Conservation (phyloP, 2,888 invertebrate genomes). For the Oxystoma pomonae region DNA sequence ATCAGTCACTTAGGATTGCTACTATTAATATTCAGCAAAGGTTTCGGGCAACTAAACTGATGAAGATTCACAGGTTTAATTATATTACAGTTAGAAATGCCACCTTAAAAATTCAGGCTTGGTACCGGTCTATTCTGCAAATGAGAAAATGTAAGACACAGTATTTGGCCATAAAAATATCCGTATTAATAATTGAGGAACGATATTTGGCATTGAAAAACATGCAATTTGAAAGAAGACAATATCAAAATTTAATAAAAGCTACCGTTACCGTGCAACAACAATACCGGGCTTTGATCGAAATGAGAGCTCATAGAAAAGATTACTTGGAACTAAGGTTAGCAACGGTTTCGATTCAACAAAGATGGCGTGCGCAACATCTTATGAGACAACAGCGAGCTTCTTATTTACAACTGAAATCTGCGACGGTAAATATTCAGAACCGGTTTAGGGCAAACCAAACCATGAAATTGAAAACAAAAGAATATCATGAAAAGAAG, state of each 20-base stretch:
- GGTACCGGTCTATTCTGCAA: conserved; percentile 19
- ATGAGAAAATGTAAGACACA: conserved; percentile 21
- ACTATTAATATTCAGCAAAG: conserved; percentile 21
- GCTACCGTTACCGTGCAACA: conserved; percentile 25
- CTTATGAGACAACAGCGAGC: conserved; percentile 37
- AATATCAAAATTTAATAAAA: conserved; percentile 42
- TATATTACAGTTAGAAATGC: conserved; percentile 8
- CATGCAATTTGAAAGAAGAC: conserved; percentile 38
- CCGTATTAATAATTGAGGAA: conserved; percentile 34
- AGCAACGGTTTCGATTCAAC: conserved; percentile 48
- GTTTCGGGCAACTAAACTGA: conserved; percentile 23
- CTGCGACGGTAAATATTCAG: conserved; percentile 23
- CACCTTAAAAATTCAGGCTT: conserved; percentile 6
- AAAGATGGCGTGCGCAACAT: conserved; percentile 49
- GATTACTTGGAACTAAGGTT: not conserved
- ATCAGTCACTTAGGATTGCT: not conserved
- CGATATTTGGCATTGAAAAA: conserved; percentile 44
- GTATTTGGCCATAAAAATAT: conserved; percentile 23
- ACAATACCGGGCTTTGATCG: not conserved
- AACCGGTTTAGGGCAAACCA: conserved; percentile 30
- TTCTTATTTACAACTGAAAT: conserved; percentile 19
- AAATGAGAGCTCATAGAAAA: not conserved
- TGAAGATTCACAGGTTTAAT: conserved; percentile 17
- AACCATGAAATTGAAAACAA: conserved; percentile 28
- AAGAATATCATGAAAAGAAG: conserved; percentile 35